Base-by-base conservation (phyloP, 2,888 invertebrate genomes). In the Campoletis raptor region DNA sequence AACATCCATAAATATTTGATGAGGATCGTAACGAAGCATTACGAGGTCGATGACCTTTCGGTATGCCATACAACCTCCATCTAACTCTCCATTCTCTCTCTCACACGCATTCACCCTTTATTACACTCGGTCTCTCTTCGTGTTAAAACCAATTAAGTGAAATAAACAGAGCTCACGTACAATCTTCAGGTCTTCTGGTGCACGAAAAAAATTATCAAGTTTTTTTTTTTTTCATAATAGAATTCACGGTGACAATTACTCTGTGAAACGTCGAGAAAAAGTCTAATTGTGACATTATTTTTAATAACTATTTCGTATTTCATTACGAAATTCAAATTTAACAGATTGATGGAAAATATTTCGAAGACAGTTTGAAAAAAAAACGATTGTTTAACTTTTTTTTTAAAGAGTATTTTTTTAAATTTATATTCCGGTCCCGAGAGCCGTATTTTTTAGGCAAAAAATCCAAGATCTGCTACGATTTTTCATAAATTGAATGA, bases 1-100 rank as follows among this genome's bases (percentile, higher is more conserved):
- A 67, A 83, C 80, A 85, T 64, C 76, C 87, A 91, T 91, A 90
- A 91, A 91, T 91, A 91, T 91, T 91, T 91, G 88, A 91, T 89
- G 89, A 90, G 89, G 42, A 81, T 42, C 73, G 88, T 88, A 90
- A 90, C 88, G 89, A 91, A 90, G 88, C 85, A 85, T 86, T 88
- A 86, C 81, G 83, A 77, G 87, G 72, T 82, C 78, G 76, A 81
- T 67, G 86, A 88, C 83, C 80, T 85, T 82, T 70, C 30, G 83
- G 36, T 81, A 72, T 18, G 8, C 45, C 9, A 7, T 48, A 73
- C 57, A 48, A 64, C 52, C 9, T 30, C 40, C 37, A 42, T 64
- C 61, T 42, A 42, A 61, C 45, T 77, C 42, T 30, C 21, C 18
- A 30, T 61, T 77, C 40, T n/a, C 69, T n/a, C 69, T 67, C 61